Evolutionary conservation across 2,113 vertebrate genomes (phyloP), one percentile per base, ranked within the genome.

Genomic region (Sula dactylatra): DNA sequence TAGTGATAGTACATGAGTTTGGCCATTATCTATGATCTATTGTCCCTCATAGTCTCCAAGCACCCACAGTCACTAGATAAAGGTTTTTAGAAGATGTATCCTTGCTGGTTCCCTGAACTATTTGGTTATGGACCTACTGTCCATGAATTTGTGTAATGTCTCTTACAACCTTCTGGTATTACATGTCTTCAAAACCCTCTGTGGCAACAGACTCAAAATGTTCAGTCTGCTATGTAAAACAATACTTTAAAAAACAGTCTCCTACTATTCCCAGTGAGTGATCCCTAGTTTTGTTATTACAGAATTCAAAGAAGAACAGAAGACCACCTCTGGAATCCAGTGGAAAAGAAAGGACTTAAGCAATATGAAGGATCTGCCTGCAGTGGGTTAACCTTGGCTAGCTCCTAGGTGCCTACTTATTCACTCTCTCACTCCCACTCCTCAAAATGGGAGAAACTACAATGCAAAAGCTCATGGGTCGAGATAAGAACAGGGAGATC

Each of bases 391-490:
- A 56, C 16, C 21, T 47, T 38, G 27, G 27, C 34, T 38, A 49
- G 34, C 34, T 58, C 20, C n/a, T 38, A 58, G n/a, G 8, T 82
- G 34, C 16, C 27, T 58, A 19, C 42, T 7, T 47, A 69, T 19
- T 6, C 0, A 1, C 5, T 71, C 8, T 42, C 44, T 61, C 22
- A 47, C 26, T 56, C 29, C 20, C 20, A 4, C 17, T n/a, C 12
- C 55, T 52, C 66, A 42, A 62, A 72, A 52, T 2, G 6, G 9
- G 15, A n/a, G 36, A 71, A 83, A 72, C 52, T 62, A 83, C 19
- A 71, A n/a, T n/a, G 16, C 12, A 45, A 82, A 31, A 36, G 9
- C 11, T 55, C 15, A 24, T 45, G 17, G 19, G 19, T 81, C 5
- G 1, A 31, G 50, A 31, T 18, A 45, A 36, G 40, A 56, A 45